phyloP scores from a whole-genome alignment of 2,888 invertebrate species.

The Nephrotoma appendiculata region DNA sequence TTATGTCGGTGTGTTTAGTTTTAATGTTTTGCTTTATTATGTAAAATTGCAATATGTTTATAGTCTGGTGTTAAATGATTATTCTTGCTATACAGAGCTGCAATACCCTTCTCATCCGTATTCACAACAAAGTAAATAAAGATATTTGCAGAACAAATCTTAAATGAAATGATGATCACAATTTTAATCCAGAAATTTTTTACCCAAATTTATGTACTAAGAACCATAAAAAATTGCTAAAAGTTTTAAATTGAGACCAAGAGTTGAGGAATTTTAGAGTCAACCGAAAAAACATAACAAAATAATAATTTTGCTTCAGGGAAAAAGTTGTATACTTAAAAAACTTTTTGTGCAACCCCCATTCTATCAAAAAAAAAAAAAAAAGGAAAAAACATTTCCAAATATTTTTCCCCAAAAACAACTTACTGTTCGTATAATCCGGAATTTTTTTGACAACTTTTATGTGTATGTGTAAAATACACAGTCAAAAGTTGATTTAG shows the following conservation, averaged over 20 bases:
- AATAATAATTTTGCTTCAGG: background rate
- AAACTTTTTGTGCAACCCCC: background rate
- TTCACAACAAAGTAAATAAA: background rate
- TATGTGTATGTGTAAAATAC: background rate
- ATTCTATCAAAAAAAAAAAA: background rate
- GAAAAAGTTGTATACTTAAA: background rate
- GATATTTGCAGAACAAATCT: background rate
- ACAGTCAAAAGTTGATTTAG: background rate
- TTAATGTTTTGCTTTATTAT: background rate
- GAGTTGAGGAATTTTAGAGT: background rate
- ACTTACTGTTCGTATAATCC: background rate
- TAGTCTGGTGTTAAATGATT: background rate
- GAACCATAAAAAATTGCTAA: background rate
- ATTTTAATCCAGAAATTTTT: background rate
- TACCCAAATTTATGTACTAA: background rate
- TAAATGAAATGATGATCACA: background rate
- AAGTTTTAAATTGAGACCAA: background rate
- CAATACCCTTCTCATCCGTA: background rate
- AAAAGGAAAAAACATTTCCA: background rate
- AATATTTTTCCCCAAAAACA: background rate
- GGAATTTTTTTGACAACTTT: background rate
- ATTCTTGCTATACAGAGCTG: background rate
- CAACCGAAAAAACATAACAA: background rate
- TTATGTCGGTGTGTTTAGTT: background rate
- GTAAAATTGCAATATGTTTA: background rate